Evolutionary conservation across 2,797 vertebrate species (phyloP).

Genomic region (Anguilla pacifica): DNA sequence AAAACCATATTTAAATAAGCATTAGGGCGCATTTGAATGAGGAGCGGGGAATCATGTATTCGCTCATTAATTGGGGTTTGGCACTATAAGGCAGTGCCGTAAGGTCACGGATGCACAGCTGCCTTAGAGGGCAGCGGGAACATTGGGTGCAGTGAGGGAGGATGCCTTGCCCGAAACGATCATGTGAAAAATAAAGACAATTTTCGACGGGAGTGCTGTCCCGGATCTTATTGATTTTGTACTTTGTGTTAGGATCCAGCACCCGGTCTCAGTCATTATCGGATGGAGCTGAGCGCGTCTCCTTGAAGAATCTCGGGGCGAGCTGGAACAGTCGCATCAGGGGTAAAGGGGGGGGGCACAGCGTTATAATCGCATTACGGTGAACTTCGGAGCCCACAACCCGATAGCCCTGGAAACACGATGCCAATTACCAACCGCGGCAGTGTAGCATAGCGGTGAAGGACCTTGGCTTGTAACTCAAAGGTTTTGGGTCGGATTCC

Average conservation of each 20-base stretch:
- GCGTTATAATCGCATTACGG: background rate
- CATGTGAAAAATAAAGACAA: too few relatives aligned
- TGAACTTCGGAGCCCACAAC: background rate
- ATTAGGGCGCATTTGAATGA: background rate
- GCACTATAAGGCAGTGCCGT: background rate
- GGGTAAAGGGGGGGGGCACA: too few relatives aligned
- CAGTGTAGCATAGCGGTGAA: background rate
- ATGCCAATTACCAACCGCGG: background rate
- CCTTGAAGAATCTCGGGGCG: background rate
- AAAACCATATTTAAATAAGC: too few relatives aligned
- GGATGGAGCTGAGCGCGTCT: too few relatives aligned
- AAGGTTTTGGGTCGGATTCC: background rate
- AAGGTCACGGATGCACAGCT: background rate
- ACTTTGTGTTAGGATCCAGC: too few relatives aligned
- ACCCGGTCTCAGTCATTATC: too few relatives aligned
- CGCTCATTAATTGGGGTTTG: background rate
- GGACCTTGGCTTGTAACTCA: background rate
- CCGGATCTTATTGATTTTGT: too few relatives aligned
- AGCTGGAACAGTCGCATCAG: background rate
- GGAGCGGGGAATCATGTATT: background rate
- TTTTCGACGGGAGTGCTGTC: too few relatives aligned
- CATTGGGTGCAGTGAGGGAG: too few relatives aligned
- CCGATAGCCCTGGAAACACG: background rate
- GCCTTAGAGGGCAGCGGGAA: too few relatives aligned
- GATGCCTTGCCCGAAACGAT: too few relatives aligned